Percentiles rank a stretch among this genome's conserved stretches.
Evolutionary conservation across 2,113 vertebrate genomes (phyloP).

Genomic region (Platichthys stellatus): DNA sequence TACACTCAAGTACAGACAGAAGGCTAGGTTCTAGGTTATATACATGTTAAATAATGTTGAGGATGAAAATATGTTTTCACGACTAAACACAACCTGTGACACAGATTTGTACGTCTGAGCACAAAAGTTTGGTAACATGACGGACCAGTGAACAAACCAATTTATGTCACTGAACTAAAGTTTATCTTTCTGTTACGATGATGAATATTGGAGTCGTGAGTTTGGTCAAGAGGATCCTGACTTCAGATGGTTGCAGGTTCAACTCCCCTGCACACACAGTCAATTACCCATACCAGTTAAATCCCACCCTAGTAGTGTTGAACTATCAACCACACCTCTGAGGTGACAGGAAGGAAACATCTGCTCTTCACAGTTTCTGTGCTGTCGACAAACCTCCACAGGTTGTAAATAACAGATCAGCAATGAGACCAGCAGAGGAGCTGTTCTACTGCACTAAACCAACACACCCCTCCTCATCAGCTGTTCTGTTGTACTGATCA

Average conservation of each 20-base stretch:
- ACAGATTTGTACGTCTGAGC: too few relatives aligned
- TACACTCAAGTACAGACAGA: too few relatives aligned
- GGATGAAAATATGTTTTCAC: too few relatives aligned
- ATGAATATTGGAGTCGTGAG: background rate
- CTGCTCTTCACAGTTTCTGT: background rate
- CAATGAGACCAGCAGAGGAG: background rate
- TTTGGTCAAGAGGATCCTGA: background rate
- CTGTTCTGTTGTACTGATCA: background rate
- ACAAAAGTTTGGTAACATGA: background rate
- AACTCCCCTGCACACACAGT: background rate
- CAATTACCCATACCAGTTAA: background rate
- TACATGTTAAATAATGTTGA: too few relatives aligned
- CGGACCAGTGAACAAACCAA: background rate
- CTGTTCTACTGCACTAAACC: background rate
- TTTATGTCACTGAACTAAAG: background rate
- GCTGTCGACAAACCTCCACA: slow-evolving; percentile 1
- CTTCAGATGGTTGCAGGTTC: background rate
- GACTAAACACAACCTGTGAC: too few relatives aligned
- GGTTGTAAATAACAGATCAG: background rate
- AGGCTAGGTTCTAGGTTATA: too few relatives aligned
- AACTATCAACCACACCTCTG: background rate
- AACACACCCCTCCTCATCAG: background rate
- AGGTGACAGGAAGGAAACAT: background rate
- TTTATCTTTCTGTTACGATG: background rate
- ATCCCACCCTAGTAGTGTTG: background rate